Evolutionary conservation across 2,113 vertebrate species (phyloP), one percentile per base, ranked within the genome.

Genomic region (Alethe castanea): DNA sequence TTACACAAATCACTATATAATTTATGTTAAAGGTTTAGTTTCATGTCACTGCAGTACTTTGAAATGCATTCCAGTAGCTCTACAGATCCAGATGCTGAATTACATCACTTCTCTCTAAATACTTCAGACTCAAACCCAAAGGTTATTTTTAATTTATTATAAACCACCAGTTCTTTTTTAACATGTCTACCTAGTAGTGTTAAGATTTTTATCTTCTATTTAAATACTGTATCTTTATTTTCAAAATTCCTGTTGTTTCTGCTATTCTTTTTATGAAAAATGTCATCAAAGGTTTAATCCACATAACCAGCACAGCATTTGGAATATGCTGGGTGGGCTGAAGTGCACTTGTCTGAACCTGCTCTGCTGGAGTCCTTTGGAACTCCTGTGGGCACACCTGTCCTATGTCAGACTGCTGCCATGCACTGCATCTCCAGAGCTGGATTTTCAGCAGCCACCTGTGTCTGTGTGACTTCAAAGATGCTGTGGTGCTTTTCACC

Each of bases 121-220:
- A 95, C 54, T 90, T 53, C 69, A 80, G 47, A 79, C 26, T 94
- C 83, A 95, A 92, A 85, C 67, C 23, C 42, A 92, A 90, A 95
- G 56, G 70, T 85, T 90, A 65, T 95, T 94, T 93, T 92, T 97
- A 92, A 97, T 96, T 97, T 97, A 97, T 96, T 97, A 65, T 90
- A 96, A 96, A 87, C 80, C 80, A 96, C 94, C 69, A 94, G 70
- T 81, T 88, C 94, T 88, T 94, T 90, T 92, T 94, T 94, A 92
- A 94, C 72, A 94, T 40, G 8, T 80, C 60, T 72, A 86, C 50
- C 53, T 64, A 91, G 62, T 56, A 81, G 42, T 31, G 25, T 90
- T 96, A 65, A 45, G 52, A 80, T 56, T 85, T 85, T 92, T 83
- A 78, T 86, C 23, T 77, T 54, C 60, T 96, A 84, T 95, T 96